Percentiles rank a stretch among this genome's conserved stretches.
phyloP scores from a whole-genome alignment of 2,888 invertebrate genomes.

The Campaea margaritaria region DNA sequence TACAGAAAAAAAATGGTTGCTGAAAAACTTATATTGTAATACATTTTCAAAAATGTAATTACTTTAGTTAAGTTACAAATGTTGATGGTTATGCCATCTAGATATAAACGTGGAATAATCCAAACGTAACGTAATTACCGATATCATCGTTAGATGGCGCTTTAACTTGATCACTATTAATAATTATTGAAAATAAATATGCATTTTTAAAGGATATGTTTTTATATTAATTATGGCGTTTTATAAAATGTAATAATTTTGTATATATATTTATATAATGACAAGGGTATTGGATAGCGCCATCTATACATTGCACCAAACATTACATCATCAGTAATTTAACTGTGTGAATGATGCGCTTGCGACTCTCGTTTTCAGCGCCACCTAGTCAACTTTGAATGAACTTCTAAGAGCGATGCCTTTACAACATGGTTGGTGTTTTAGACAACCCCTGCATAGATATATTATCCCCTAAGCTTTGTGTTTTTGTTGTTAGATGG shows the following conservation, averaged over 20 bases:
- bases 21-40: too few relatives aligned
- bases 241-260: too few relatives aligned
- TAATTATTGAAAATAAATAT: too few relatives aligned
- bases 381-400: constrained; percentile 1
- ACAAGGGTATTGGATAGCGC: background rate
- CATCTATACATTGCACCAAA: background rate
- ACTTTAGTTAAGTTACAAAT: too few relatives aligned
- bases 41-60: too few relatives aligned
- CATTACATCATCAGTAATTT: background rate
- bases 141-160: constrained; percentile 7
- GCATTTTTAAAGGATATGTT: too few relatives aligned
- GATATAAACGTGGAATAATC: background rate
- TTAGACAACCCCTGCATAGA: too few relatives aligned
- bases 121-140: background rate
- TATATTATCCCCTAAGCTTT: background rate
- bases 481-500: constrained; percentile 1
- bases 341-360: too few relatives aligned
- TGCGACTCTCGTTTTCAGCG: background rate
- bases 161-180: too few relatives aligned
- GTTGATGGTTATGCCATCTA: constrained; percentile 29
- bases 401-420: constrained; percentile 9
- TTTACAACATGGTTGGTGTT: background rate
- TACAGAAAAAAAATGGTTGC: too few relatives aligned
- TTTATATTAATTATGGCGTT: too few relatives aligned
- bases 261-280: too few relatives aligned